phyloP scores from a whole-genome alignment of 2,797 vertebrate species.

The Sardinella longiceps region DNA sequence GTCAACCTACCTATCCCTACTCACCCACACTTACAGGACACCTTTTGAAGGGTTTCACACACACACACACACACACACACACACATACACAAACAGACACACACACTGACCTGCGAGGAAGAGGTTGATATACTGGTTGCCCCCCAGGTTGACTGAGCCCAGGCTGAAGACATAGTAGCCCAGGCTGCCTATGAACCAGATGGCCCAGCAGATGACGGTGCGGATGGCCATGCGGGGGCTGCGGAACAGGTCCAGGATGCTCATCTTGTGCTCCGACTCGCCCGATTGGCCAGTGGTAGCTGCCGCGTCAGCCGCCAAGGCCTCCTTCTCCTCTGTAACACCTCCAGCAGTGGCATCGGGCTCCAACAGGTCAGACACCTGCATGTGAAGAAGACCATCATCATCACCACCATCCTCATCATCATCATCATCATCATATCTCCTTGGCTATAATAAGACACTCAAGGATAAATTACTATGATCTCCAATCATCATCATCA shows the following conservation, averaged over 20 bases:
- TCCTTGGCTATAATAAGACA: too few species aligned
- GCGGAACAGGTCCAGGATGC: conserved; percentile 84
- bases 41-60: too few species aligned
- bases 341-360: conserved; percentile 51
- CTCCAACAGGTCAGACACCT: conserved; percentile 58
- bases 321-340: neutral
- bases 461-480: too few species aligned
- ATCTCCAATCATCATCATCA: neutral
- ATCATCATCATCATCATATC: neutral
- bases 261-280: conserved; percentile 73
- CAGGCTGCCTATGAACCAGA: conserved; percentile 92
- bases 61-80: conserved; percentile 26
- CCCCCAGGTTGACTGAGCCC: conserved; percentile 86
- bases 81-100: conserved; percentile 37
- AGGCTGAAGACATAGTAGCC: conserved; percentile 92
- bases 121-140: conserved; percentile 90
- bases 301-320: conserved; percentile 27
- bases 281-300: neutral
- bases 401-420: neutral
- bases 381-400: neutral
- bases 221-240: conserved; percentile 82
- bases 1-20: neutral
- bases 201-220: conserved; percentile 87
- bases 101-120: conserved; percentile 84
- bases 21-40: too few species aligned